These are phyloP conservation scores for Cephalopholis sonnerati DNA, from an alignment of 2,113 vertebrate genomes.

Conservation along the genomic window DNA sequence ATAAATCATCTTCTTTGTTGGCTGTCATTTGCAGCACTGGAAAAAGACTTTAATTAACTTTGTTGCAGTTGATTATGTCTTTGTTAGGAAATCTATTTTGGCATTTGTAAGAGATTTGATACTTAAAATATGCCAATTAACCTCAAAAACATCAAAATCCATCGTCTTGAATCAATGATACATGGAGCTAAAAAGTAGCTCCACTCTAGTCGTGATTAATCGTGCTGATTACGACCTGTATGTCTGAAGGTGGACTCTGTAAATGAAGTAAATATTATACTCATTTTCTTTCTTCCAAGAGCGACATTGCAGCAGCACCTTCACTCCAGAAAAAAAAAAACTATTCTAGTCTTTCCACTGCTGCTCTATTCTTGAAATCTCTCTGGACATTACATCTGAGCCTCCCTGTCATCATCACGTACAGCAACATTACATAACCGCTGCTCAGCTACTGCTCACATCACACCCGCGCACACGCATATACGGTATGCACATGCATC, in stretches of 20 bases:
- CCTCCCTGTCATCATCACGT: conserved; percentile 45
- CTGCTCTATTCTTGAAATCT: conserved; percentile 63
- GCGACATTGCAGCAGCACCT: neutral
- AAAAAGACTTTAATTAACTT: neutral
- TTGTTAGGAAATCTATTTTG: neutral
- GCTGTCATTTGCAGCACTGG: neutral
- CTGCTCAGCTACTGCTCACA: neutral
- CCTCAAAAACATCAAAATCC: neutral
- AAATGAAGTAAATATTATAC: neutral
- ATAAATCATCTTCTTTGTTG: neutral
- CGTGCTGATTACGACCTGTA: neutral
- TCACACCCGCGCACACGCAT: neutral
- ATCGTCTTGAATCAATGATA: neutral
- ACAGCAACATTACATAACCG: conserved; percentile 74
- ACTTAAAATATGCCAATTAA: neutral
- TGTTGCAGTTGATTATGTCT: neutral
- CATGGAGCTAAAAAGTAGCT: neutral
- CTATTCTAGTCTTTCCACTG: conserved; percentile 47
- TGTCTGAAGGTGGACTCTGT: neutral
- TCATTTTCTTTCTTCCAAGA: neutral
- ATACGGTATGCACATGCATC: conserved; percentile 5
- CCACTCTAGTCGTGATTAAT: neutral
- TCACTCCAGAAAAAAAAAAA: neutral
- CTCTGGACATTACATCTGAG: conserved; percentile 45
- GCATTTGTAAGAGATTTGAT: neutral